These are phyloP conservation scores for Magallana angulata DNA, from an alignment of 1,140 invertebrate species.

Conservation along the genomic window DNA sequence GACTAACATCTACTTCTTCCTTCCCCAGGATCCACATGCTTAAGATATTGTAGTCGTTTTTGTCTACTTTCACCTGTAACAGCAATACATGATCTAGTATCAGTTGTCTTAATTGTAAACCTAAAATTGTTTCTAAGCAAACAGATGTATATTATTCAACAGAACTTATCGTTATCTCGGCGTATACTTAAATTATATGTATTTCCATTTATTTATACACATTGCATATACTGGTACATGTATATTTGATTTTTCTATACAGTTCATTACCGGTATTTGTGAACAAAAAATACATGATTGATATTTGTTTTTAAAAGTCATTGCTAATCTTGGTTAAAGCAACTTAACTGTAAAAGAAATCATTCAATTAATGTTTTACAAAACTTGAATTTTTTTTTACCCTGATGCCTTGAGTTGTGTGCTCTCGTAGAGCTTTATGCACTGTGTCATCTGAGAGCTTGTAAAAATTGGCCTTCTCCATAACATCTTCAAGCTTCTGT, in stretches of 20 bases:
- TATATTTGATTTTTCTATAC: too few relatives aligned
- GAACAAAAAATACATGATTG: too few relatives aligned
- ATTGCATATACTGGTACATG: too few relatives aligned
- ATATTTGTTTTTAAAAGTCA: too few relatives aligned
- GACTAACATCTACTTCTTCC: conserved; percentile 59
- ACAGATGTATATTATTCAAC: too few relatives aligned
- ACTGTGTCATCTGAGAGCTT: conserved; percentile 70
- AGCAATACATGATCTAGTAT: background rate
- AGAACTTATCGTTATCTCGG: too few relatives aligned
- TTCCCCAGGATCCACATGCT: conserved; percentile 77
- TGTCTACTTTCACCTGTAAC: conserved; percentile 73
- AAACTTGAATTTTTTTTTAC: conserved; percentile 55
- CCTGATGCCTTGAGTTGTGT: conserved; percentile 71
- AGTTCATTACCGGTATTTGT: too few relatives aligned
- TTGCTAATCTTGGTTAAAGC: too few relatives aligned
- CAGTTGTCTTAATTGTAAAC: too few relatives aligned
- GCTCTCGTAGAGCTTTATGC: conserved; percentile 67
- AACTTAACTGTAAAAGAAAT: too few relatives aligned
- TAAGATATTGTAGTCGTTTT: conserved; percentile 75
- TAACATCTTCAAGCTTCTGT: conserved; percentile 73
- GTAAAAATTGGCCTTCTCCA: conserved; percentile 77
- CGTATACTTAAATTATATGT: background rate
- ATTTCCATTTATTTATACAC: background rate
- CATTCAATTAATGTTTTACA: background rate
- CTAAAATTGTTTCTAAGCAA: too few relatives aligned